These are phyloP conservation scores for cattle (Bos taurus) DNA, from an alignment of 2,113 vertebrate genomes.

Conservation along the genomic window ARS-UCD2.0 NC_037344.1:11537501-11538000, in stretches of 20 bases:
- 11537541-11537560: background rate
- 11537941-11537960: background rate
- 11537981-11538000: background rate
- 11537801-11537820: background rate
- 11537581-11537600: background rate
- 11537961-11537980: background rate
- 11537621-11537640: background rate
- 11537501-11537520: background rate
- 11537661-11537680: background rate
- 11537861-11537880: background rate
- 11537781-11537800: background rate
- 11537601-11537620: background rate
- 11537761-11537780: background rate
- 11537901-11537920: background rate
- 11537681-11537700: background rate
- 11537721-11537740: background rate
- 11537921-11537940: background rate
- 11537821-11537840: background rate
- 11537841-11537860: background rate
- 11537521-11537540: background rate
- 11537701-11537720: background rate
- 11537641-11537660: background rate
- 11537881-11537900: background rate
- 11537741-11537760: background rate
- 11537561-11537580: background rate